Base-by-base conservation (phyloP, 2,888 invertebrate genomes). In the Coremacera marginata region DNA sequence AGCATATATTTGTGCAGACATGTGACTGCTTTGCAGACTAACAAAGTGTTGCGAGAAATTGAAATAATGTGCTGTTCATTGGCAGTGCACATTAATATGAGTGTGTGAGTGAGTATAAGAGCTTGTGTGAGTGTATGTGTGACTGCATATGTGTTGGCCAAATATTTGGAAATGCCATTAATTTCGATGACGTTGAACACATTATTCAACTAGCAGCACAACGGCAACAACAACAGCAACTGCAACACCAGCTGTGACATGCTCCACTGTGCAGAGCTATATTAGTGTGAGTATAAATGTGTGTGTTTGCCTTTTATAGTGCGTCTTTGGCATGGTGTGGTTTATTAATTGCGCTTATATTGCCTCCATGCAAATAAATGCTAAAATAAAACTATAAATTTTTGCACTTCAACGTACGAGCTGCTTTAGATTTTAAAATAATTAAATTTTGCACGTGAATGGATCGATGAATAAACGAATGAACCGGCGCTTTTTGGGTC, bases 321-420 rank as follows among this genome's bases (percentile, higher is more conserved):
- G 60, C 37, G 44, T 25, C 37, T 70, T 70, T 67, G 44, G 67
- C 57, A 60, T 57, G 76, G 75, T 79, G 80, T 77, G 81, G 81
- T 79, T 75, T 79, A 80, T 81, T 80, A 80, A 78, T 81, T 80
- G 79, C 79, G 77, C 78, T 78, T 75, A 77, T 77, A 81, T 80
- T 81, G 79, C 77, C 78, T 31, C 37, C 44, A 71, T 37, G 57
- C 71, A 71, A 71, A 71, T 71, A 71, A 71, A 71, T 71, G 71
- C 71, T 34, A 37, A 37, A 70, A 71, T 57, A 37, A 57, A 57
- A 37, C 71, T 19, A 71, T 71, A 57, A 71, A 71, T 71, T 70
- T 9, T 16, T 71, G 44, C 68, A 27, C 25, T 25, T 25, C 68
- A 49, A 31, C 31, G 34, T 22, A 7, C 31, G 62, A 22, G 14